Evolutionary conservation across 2,888 invertebrate genomes (phyloP), one percentile per base, ranked within the genome.

Genomic region (Schizaphis graminum): DNA sequence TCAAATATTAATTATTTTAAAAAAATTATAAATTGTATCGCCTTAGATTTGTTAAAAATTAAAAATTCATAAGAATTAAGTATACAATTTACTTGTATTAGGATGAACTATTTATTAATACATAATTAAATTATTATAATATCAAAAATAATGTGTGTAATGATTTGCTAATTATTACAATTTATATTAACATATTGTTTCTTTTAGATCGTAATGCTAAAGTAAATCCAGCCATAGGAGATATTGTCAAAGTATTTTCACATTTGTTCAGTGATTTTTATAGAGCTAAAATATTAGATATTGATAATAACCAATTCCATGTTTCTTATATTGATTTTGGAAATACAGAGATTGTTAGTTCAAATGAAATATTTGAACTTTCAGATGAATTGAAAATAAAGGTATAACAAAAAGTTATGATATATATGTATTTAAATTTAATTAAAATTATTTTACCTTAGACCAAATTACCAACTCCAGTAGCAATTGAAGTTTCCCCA

Each of bases 241-340:
- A 94, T 53, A 86, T 94, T 86, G 53, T 91, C 49, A 94, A 90
- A 89, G 93, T 85, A 21, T 84, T 35, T 85, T 93, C 89, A 44
- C 26, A 57, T 26, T 26, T 1, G 2, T 88, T 24, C 13, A 0
- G n/a, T n/a, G 35, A 11, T 13, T 87, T 94, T 44, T 93, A 4
- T 84, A 94, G 94, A 93, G 93, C 89, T 8, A 84, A 85, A 85
- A n/a, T 90, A 13, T 16, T 35, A 57, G 47, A 57, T 28, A 89
- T 93, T 57, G 57, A 56, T 1, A 86, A 94, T 91, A 24, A 26
- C n/a, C 5, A 41, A n/a, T 49, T 86, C 41, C 28, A 53, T 44
- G 86, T 94, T 86, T 86, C n/a, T 28, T 94, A 67, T 26, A 67
- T 94, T 87, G 94, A 94, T 94, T 94, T 67, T 67, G 94, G 94